Evolutionary conservation across 2,113 vertebrate genomes (phyloP), one percentile per base, ranked within the genome.

Genomic region (Anser brachyrhynchus): DNA sequence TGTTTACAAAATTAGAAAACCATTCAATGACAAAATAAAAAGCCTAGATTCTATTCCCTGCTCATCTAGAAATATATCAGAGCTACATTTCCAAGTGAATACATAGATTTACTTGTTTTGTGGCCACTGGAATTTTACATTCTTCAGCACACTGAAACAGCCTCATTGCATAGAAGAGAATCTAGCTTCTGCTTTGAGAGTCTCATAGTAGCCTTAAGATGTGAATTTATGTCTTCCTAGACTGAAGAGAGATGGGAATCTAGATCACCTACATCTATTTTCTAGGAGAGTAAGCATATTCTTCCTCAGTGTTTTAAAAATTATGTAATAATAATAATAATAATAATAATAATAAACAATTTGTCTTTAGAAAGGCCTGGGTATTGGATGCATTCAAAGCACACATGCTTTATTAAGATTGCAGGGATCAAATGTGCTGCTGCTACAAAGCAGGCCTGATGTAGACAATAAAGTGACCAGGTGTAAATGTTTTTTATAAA

Each of bases 11-110:
- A 82, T 69, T 73, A 85, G 26, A 64, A 84, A 87, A 76, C 11
- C 54, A 54, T 64, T 91, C 54, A 89, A 33, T 49, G 52, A n/a
- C n/a, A 87, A 87, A 94, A 89, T 75, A 67, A 82, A 94, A 89
- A 39, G 13, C 6, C 11, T 72, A 20, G 2, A 55, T 79, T 84
- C 39, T 78, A 25, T 82, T 92, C 39, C 26, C 43, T 75, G 11
- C 11, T 69, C 33, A 82, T 11, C 17, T 52, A 79, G 70, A 89
- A 82, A 28, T 14, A 72, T 95, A 78, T 59, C 2, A 7, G 37
- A 94, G 6, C 13, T 35, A 66, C n/a, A 61, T 52, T 22, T 91
- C 26, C 49, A 33, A 79, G 20, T 65, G 49, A 73, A 72, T 61
- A 84, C 7, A 33, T n/a, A 67, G 62, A 90, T 79, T 93, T 86